Percentiles rank a stretch among this genome's conserved stretches.
Evolutionary conservation across 2,888 invertebrate species (phyloP).

Genomic region (Epinotia ramella): DNA sequence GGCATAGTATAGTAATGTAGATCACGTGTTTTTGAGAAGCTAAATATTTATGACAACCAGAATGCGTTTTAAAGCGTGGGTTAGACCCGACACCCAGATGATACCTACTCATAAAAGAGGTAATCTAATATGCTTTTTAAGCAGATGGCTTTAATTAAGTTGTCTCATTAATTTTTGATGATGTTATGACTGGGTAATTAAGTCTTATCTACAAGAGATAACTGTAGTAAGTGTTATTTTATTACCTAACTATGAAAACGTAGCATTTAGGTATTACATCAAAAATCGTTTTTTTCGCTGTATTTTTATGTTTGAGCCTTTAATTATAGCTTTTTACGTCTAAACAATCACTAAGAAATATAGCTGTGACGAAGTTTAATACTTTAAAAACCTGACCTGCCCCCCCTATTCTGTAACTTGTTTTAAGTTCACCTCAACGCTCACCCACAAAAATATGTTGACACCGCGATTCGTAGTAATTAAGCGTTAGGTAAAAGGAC

Average conservation of each 20-base stretch:
- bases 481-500: too few species aligned
- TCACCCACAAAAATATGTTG: too few species aligned
- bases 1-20: background rate
- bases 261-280: background rate
- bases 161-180: slow-evolving; percentile 29
- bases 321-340: background rate
- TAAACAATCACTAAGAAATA: too few species aligned
- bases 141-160: slow-evolving; percentile 27
- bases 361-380: too few species aligned
- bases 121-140: slow-evolving; percentile 4
- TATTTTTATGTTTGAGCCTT: too few species aligned
- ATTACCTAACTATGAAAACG: background rate
- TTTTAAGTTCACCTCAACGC: too few species aligned
- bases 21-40: background rate
- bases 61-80: too few species aligned
- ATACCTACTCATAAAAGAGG: slow-evolving; percentile 2
- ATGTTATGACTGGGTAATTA: slow-evolving; percentile 11
- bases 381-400: too few species aligned
- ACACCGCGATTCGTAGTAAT: too few species aligned
- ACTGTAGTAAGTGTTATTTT: background rate
- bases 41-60: background rate
- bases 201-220: slow-evolving; percentile 20
- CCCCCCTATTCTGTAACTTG: too few species aligned
- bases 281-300: too few species aligned
- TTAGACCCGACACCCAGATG: background rate